Evolutionary conservation across 2,888 invertebrate species (phyloP).

Genomic region (Bellardia bayeri): DNA sequence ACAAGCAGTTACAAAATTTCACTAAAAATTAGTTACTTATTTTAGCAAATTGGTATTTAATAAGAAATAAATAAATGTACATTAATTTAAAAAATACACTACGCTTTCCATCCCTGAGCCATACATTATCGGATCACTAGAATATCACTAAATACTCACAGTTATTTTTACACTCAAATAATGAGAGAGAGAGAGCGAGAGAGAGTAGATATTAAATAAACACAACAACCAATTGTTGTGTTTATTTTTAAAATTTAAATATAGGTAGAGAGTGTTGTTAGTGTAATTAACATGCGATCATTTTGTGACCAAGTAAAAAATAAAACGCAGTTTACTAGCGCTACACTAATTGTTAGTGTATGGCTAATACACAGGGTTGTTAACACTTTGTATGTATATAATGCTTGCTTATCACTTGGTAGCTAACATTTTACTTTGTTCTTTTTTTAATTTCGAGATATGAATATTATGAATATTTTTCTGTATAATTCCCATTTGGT

Average conservation of each 20-base stretch:
- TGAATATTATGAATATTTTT: background rate
- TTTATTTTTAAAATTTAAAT: background rate
- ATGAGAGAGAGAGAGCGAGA: no score
- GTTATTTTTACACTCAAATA: no score
- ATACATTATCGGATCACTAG: background rate
- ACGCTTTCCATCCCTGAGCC: conserved; percentile 7
- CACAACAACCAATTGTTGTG: background rate
- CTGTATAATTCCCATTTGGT: conserved; percentile 56
- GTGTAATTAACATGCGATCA: background rate
- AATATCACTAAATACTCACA: background rate
- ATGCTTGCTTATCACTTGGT: background rate
- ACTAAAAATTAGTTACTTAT: no score
- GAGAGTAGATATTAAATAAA: no score
- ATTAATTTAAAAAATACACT: no score
- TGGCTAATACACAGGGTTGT: conserved; percentile 13
- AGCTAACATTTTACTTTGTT: background rate
- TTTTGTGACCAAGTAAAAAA: background rate
- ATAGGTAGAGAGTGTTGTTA: background rate
- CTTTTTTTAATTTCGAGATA: background rate
- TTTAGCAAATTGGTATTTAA: no score
- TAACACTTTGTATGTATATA: background rate
- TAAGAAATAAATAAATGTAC: no score
- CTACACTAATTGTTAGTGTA: background rate
- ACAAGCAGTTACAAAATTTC: no score
- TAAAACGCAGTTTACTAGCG: no score